Base-by-base conservation (phyloP, 2,797 vertebrate genomes). In the Apogon hyalosoma region DNA sequence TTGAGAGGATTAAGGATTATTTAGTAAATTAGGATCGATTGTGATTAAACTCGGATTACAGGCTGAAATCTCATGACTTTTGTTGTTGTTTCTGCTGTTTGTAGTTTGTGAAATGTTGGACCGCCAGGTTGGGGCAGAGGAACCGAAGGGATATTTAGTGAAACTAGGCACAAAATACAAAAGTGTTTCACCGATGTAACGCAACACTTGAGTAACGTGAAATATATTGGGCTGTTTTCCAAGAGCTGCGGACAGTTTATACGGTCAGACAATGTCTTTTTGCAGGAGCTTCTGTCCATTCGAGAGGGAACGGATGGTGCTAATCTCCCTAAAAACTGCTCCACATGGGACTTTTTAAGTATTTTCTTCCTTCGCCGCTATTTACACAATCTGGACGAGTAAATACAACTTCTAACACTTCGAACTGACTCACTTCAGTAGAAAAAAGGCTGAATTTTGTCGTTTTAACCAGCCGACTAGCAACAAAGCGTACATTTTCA, bases 401-500 rank as follows among this genome's bases (percentile, higher is more conserved):
- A 2, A 11, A 15, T 19, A 45, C 3, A 63, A 65, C 19, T 12
- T 1, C 0, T 6, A 14, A 46, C 0, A 5, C 6, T 48, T 18
- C 6, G 61, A 60, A 28, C 7, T 10, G 13, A 6, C 1, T 9
- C 0, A 11, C 9, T 3, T 46, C 1, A 45, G 6, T 4, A 7
- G 2, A 1, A 2, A 10, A 43, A 7, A 7, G 1, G 7, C 24
- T 0, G 1, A 13, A 1, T 7, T 67, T 48, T 14, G 1, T 45
- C 46, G 62, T 72, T 45, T 45, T 7, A 66, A 50, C 1, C 51
- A 55, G 50, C 16, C 56, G 64, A 45, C 8, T 45, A 56, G 67
- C 76, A 90, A 91, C 86, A 90, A 90, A 89, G 82, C 82, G 55
- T 36, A 65, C 58, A 67, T 61, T 82, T 81, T 48, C 55, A 85